Percentiles rank a stretch among this genome's conserved stretches.
phyloP scores from a whole-genome alignment of 1,140 invertebrate genomes.

The Drosophila lacteicornis region DNA sequence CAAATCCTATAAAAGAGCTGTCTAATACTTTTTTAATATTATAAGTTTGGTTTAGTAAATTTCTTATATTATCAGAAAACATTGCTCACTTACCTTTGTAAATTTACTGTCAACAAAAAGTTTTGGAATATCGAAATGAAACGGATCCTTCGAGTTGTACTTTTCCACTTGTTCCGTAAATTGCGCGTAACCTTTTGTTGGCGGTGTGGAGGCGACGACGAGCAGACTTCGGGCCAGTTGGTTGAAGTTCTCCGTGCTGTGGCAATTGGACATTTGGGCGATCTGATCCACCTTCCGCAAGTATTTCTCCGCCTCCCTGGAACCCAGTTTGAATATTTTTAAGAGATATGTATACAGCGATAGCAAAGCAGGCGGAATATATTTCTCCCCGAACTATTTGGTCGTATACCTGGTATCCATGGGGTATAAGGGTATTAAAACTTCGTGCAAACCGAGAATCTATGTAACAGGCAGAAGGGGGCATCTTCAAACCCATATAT shows the following conservation, averaged over 20 bases:
- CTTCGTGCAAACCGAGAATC: too few species aligned
- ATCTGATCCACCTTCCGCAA: constrained; percentile 91
- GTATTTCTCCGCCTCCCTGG: constrained; percentile 92
- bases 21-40: not conserved
- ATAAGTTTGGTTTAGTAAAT: not conserved
- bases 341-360: not conserved
- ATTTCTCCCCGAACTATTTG: too few species aligned
- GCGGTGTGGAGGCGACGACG: constrained; percentile 93
- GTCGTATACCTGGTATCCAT: too few species aligned
- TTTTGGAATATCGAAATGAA: constrained; percentile 63
- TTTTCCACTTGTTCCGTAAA: constrained; percentile 91
- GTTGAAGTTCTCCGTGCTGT: constrained; percentile 88
- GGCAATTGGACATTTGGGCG: constrained; percentile 87
- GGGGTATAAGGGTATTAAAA: too few species aligned
- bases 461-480: too few species aligned
- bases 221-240: constrained; percentile 92
- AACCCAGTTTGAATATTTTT: not conserved
- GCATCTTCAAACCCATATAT: too few species aligned
- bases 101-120: constrained; percentile 86
- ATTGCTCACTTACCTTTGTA: constrained; percentile 86
- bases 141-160: constrained; percentile 89
- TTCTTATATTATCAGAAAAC: not conserved
- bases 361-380: too few species aligned
- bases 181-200: constrained; percentile 89
- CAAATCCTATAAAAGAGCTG: too few species aligned